These are phyloP conservation scores for Deilephila elpenor DNA, from an alignment of 2,888 invertebrate genomes.

Conservation along the genomic window DNA sequence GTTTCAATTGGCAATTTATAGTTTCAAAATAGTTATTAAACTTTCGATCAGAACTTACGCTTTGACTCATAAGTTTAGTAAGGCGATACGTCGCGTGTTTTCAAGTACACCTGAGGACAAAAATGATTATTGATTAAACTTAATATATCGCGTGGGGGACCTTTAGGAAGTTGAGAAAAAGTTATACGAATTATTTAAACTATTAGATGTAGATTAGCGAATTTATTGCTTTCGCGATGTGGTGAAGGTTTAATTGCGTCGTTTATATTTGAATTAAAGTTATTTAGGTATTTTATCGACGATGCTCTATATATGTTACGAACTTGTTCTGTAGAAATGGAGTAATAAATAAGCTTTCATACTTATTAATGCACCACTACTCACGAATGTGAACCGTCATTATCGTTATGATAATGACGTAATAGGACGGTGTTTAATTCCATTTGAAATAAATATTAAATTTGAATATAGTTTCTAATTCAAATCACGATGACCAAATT, in stretches of 20 bases:
- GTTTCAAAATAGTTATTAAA: neutral
- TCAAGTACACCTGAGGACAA: slow-evolving; percentile 17
- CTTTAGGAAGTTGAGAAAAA: slow-evolving; percentile 5
- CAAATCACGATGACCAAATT: too few relatives aligned
- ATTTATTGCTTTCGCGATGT: neutral
- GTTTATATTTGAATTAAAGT: neutral
- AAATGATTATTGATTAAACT: slow-evolving; percentile 23
- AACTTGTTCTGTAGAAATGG: too few relatives aligned
- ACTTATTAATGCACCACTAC: too few relatives aligned
- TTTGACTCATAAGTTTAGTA: neutral
- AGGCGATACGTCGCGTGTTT: slow-evolving; percentile 18
- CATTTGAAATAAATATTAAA: too few relatives aligned
- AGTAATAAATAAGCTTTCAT: too few relatives aligned
- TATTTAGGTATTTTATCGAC: neutral
- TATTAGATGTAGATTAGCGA: slow-evolving; percentile 3
- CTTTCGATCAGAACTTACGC: neutral
- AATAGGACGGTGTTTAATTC: too few relatives aligned
- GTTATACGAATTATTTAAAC: neutral
- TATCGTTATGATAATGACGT: too few relatives aligned
- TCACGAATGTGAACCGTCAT: too few relatives aligned
- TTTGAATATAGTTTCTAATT: too few relatives aligned
- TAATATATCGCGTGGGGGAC: neutral
- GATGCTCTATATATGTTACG: neutral
- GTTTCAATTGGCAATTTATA: neutral
- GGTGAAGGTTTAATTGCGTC: neutral